Percentiles rank a stretch among this genome's conserved stretches.
Evolutionary conservation across 2,888 invertebrate species (phyloP).

Genomic region (Patella pellucida): DNA sequence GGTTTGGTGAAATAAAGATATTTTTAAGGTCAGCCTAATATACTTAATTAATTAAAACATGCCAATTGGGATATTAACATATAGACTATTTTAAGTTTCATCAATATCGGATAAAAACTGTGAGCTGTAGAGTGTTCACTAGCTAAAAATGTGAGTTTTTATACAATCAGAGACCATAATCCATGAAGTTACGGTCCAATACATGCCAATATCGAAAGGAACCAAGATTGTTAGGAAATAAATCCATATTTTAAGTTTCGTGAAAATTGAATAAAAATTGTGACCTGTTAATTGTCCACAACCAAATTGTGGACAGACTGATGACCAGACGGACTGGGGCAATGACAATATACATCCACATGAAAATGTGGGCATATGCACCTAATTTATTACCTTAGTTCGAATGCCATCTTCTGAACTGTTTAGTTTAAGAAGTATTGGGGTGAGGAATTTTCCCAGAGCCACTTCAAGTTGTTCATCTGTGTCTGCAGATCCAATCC

Average conservation of each 20-base stretch:
- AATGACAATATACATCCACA: too few species aligned
- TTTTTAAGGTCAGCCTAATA: too few species aligned
- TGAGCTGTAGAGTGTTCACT: too few species aligned
- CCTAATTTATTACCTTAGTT: constrained; percentile 74
- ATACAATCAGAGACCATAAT: too few species aligned
- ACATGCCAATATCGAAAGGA: not conserved
- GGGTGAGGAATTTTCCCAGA: constrained; percentile 86
- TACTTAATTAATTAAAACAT: too few species aligned
- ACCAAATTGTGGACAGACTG: not conserved
- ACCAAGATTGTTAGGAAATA: not conserved
- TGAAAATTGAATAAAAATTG: not conserved
- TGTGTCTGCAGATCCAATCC: constrained; percentile 88
- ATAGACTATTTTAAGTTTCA: too few species aligned
- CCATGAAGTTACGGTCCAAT: too few species aligned
- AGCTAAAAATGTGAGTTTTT: too few species aligned
- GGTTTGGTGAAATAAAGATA: too few species aligned
- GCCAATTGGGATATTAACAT: too few species aligned
- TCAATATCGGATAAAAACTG: too few species aligned
- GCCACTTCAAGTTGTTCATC: constrained; percentile 90
- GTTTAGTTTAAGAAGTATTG: constrained; percentile 90
- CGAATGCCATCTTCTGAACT: constrained; percentile 88
- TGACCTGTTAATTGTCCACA: not conserved
- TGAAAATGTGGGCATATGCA: not conserved
- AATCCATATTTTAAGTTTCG: not conserved
- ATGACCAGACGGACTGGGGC: not conserved